Evolutionary conservation across 1,140 invertebrate genomes (phyloP), one percentile per base, ranked within the genome.

Genomic region (Drosophila kurseongensis): DNA sequence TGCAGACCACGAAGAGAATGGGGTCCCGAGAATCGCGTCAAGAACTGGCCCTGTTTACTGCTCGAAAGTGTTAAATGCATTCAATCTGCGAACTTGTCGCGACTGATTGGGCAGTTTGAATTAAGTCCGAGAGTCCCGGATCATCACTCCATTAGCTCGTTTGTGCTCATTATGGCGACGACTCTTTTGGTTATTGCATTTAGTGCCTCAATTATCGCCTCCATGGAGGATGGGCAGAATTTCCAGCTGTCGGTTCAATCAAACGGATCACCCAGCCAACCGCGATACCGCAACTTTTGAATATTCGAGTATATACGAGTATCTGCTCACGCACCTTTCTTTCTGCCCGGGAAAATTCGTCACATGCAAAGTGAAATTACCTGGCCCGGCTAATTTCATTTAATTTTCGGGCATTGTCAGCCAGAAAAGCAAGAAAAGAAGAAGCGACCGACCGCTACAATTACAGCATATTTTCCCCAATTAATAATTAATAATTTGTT

Each of bases 401-500:
- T 88, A 91, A 91, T 91, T 88, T 91, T 91, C 75, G 80, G 77
- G 62, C 63, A 63, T 69, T 74, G 75, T 80, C 75, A 76, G 65
- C 68, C 67, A 83, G 27, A 67, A 56, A 76, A 65, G 57, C 65
- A 58, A 50, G 23, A 27, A 48, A 13, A 18, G 55, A 76, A 67
- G 76, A 73, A 80, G 77, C 80, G 67, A 91, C 80, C 80, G 71
- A 91, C 80, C 72, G 83, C 71, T 71, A 84, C 89, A 91, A 91
- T 91, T 91, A 88, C 83, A 79, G 77, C 80, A 89, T 84, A 89
- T 89, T 91, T 91, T 91, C 83, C 59, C 78, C 89, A 91, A 91
- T 91, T 91, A 91, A 91, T 91, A 91, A 91, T 91, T 91, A 91
- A 89, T 91, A 91, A 91, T 91, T 91, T 91, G 77, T 91, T 91